Base-by-base conservation (phyloP, 2,888 invertebrate genomes). In the Andricus curvator region DNA sequence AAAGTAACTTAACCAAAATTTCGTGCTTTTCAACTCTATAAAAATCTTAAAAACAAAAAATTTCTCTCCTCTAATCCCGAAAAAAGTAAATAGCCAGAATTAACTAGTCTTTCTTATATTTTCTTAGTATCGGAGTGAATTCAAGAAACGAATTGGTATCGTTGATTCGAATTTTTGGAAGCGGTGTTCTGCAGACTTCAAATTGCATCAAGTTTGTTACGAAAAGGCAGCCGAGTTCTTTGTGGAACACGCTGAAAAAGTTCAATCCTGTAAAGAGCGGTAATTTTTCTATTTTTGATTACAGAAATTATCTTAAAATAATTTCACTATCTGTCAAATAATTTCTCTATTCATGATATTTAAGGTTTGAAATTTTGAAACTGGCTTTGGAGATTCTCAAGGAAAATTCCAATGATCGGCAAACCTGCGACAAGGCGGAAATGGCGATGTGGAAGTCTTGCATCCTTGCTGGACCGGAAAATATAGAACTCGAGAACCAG, bases 201-300 rank as follows among this genome's bases (percentile, higher is more conserved):
- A 94, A 85, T 93, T 94, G 51, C 94, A 95, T 78, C 93, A 95
- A 0, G 94, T 96, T 0, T 93, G 94, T 0, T 95, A 96, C 22
- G 94, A 94, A 82, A 93, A 94, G 25, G 94, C 96, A 1, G 95
- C 95, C 0, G 93, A 95, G 83, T 96, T 96, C 89, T 94, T 96
- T 64, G 92, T 95, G 1, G 93, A 94, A 78, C 93, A 94, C 82
- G 94, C 94, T 0, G 93, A 94, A 4, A 93, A 94, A 82, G 93
- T 95, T 48, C 88, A 76, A 17, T 90, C 90, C 3, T 85, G 88
- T 48, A 89, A 89, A 85, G 92, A 92, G 81, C 88, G 89, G 90
- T 91, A 84, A 81, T 64, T 77, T 9, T 29, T 29, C 20, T 25
- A 13, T 25, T 15, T 44, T 44, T 44, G 13, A 37, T 65, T 37